A percentile compares a stretch with the other conserved stretches of the same genome.
Conservation (phyloP, 2,797 vertebrate genomes). For the Enteromius afrohamiltoni region DNA sequence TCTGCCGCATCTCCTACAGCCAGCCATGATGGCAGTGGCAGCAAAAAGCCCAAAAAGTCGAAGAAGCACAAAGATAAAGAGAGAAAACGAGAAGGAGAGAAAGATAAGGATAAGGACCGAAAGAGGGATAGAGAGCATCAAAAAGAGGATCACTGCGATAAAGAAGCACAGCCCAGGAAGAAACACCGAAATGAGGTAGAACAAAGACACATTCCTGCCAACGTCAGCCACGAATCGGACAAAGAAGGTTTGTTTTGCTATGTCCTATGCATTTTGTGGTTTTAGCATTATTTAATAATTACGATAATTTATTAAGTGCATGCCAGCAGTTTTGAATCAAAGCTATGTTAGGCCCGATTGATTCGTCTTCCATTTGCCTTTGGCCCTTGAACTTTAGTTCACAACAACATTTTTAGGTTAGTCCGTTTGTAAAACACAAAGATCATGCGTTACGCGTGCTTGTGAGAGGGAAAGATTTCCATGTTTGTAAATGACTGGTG, state of each 20-base stretch:
- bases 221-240: constrained; percentile 33
- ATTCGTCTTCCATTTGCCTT: not conserved
- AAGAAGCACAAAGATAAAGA: constrained; percentile 85
- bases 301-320: not conserved
- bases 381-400: not conserved
- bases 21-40: constrained; percentile 76
- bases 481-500: constrained; percentile 29
- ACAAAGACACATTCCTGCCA: constrained; percentile 47
- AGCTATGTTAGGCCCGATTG: not conserved
- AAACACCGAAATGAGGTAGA: constrained; percentile 65
- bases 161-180: constrained; percentile 70
- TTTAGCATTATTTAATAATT: not conserved
- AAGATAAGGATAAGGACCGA: constrained; percentile 56
- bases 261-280: not conserved
- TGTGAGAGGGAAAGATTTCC: constrained; percentile 1
- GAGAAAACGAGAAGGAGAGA: constrained; percentile 60
- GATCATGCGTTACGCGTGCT: not conserved
- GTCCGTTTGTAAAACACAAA: not conserved
- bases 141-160: constrained; percentile 49
- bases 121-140: constrained; percentile 60
- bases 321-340: not conserved
- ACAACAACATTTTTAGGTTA: not conserved
- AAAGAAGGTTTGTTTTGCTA: constrained; percentile 34
- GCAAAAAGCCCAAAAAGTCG: constrained; percentile 86
- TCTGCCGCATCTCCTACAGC: constrained; percentile 55